Base-by-base conservation (phyloP, 2,888 invertebrate genomes). In the Xanthorhoe spadicearia region DNA sequence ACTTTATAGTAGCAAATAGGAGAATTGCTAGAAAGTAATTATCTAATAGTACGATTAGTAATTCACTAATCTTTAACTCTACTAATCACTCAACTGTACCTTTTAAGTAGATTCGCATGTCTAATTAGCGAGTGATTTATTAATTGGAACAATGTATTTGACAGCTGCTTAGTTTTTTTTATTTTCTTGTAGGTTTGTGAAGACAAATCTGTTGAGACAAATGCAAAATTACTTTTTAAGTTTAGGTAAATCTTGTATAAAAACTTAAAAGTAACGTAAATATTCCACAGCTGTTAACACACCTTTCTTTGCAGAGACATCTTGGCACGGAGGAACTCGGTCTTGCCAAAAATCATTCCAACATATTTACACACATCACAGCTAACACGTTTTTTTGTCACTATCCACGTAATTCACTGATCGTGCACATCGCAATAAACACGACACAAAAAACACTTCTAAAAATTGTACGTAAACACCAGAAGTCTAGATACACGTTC, bases 321-420 rank as follows among this genome's bases (percentile, higher is more conserved):
- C 72, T 86, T 90, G 90, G 89, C 91, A 87, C 81, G 75, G 69
- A 72, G 74, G 68, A 72, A 79, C 66, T 72, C 71, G 73, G 69
- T 66, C 67, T 65, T 68, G 72, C 74, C 73, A 73, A 71, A 62
- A 70, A 38, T 60, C 62, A 59, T 51, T 50, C 13, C 38, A 43
- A 64, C 54, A 63, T 62, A 56, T 57, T 59, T 51, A 60, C 70
- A 61, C 43, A 59, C 15, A 61, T 54, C 53, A 61, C 23, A 62
- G 52, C 51, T 50, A 35, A 58, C 64, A 66, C 68, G 69, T 69
- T 63, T 64, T 43, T 69, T 51, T 48, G 46, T 52, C 54, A 59
- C 58, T 56, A 61, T 60, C 59, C 61, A 69, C 70, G 61, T 32
- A 58, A 32, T 60, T 43, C 67, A 71, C 63, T 15, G 17, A n/a